These are phyloP conservation scores for Aphidoletes aphidimyza DNA, from an alignment of 2,888 invertebrate genomes.

Conservation along the genomic window DNA sequence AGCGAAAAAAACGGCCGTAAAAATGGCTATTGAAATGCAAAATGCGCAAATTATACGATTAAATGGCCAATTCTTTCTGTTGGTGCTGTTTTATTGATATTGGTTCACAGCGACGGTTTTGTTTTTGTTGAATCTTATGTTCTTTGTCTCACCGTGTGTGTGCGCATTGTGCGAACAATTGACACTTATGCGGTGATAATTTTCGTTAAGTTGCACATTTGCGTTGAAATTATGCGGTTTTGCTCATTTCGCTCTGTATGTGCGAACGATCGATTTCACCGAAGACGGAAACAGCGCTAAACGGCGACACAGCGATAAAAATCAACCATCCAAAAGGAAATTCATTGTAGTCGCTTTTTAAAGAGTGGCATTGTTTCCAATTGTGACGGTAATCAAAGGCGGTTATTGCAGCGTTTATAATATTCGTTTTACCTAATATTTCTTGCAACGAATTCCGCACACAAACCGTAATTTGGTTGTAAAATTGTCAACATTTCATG, in stretches of 20 bases:
- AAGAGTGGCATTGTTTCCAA: neutral
- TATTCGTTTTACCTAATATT: no score
- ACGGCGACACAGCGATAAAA: no score
- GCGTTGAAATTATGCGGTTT: neutral
- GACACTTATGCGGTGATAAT: conserved; percentile 41
- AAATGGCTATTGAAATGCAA: conserved; percentile 34
- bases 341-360: neutral
- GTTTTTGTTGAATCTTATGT: no score
- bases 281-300: no score
- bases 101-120: no score
- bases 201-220: neutral
- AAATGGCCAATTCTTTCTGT: conserved; percentile 13
- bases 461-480: no score
- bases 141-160: neutral
- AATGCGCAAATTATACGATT: conserved; percentile 32
- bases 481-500: no score
- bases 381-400: neutral
- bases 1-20: no score
- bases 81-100: neutral
- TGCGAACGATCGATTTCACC: neutral
- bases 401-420: neutral
- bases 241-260: neutral
- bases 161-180: conserved; percentile 14
- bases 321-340: neutral
- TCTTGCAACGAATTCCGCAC: no score